These are phyloP conservation scores for Mesoligia furuncula DNA, from an alignment of 2,888 invertebrate genomes.

Conservation along the genomic window DNA sequence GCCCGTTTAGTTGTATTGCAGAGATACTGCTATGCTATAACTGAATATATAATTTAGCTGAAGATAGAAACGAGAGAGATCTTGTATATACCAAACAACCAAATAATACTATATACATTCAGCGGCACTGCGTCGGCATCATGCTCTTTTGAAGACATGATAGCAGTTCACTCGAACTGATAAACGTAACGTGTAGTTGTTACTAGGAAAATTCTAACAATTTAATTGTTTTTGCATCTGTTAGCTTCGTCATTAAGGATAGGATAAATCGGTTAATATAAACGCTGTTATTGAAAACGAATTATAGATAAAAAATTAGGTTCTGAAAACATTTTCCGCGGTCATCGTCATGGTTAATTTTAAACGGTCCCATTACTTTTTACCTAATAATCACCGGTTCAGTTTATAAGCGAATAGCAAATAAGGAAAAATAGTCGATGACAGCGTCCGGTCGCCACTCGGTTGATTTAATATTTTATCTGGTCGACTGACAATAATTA, in stretches of 20 bases:
- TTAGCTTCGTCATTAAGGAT: constrained; percentile 9
- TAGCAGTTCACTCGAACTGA: no score
- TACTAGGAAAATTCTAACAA: neutral
- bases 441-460: constrained; percentile 30
- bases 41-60: neutral
- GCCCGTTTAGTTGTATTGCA: neutral
- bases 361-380: constrained; percentile 40
- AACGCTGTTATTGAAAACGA: constrained; percentile 13
- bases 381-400: constrained; percentile 35
- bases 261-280: constrained; percentile 7
- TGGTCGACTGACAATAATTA: constrained; percentile 7
- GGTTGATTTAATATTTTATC: constrained; percentile 46
- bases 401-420: constrained; percentile 36
- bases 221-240: neutral
- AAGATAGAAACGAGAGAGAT: neutral
- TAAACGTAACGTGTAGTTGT: no score
- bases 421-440: constrained; percentile 53
- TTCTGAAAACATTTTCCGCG: neutral
- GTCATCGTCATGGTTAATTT: constrained; percentile 28
- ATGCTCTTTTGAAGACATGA: no score
- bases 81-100: neutral
- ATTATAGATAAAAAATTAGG: neutral
- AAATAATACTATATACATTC: neutral
- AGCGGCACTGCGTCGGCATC: no score
- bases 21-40: no score